Percentiles rank a stretch among this genome's conserved stretches.
Conservation (phyloP, 2,113 vertebrate species). For the Panthera leo region DNA sequence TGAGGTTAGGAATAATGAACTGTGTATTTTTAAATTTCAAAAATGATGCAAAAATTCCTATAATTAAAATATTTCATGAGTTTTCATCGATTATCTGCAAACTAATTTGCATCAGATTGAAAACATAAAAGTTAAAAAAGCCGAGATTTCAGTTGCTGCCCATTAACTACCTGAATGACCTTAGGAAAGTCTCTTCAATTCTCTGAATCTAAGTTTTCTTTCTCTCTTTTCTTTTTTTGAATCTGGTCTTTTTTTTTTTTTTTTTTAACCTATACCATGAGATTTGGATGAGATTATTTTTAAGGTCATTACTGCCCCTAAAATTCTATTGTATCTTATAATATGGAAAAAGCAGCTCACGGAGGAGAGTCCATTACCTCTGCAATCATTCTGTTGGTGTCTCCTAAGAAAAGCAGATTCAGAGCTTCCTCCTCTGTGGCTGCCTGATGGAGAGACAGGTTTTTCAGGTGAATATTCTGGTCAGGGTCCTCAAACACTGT, state of each 20-base stretch:
- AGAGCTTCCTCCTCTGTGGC: slow-evolving; percentile 96
- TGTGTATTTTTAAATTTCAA: slow-evolving; percentile 24
- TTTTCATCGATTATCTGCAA: background rate
- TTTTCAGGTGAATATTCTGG: slow-evolving; percentile 97
- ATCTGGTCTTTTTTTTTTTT: background rate
- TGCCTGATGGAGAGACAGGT: slow-evolving; percentile 93
- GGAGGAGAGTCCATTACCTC: slow-evolving; percentile 87
- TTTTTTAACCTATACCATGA: background rate
- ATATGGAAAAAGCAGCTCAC: background rate
- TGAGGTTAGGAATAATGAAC: background rate
- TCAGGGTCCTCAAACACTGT: slow-evolving; percentile 95
- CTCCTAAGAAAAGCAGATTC: slow-evolving; percentile 96
- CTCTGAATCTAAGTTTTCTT: background rate
- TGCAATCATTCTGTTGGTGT: slow-evolving; percentile 98
- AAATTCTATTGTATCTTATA: background rate
- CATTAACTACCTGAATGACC: background rate
- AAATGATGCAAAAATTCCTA: background rate
- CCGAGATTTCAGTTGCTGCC: background rate
- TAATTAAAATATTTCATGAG: background rate
- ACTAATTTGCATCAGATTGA: background rate
- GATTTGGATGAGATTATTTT: background rate
- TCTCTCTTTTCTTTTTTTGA: background rate
- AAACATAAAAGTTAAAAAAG: slow-evolving; percentile 1
- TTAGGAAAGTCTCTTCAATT: background rate
- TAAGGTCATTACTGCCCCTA: background rate